Percentiles rank a stretch among this genome's conserved stretches.
These are phyloP conservation scores for Spodoptera picta DNA, from an alignment of 2,888 invertebrate species.

Conservation along the genomic window DNA sequence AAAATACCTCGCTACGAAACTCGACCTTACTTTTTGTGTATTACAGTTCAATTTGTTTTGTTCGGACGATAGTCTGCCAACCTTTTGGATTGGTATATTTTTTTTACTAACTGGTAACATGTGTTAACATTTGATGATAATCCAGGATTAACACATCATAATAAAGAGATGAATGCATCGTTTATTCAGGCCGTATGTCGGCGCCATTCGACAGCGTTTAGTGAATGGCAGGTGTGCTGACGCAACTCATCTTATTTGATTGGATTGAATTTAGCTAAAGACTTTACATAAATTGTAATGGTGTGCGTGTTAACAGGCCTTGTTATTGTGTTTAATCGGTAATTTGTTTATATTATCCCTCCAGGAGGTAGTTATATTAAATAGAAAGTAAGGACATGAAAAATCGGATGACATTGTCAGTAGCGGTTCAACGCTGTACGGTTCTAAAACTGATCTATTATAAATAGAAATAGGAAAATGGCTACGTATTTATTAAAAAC, in stretches of 20 bases:
- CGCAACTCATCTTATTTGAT: conserved; percentile 79
- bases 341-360: conserved; percentile 2
- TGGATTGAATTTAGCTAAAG: conserved; percentile 50
- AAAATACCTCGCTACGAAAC: conserved; percentile 56
- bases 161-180: conserved; percentile 87
- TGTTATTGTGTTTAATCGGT: conserved; percentile 5
- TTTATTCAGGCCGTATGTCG: conserved; percentile 87
- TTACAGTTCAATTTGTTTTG: conserved; percentile 65
- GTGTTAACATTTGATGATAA: conserved; percentile 89
- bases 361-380: too few species aligned
- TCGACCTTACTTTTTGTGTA: conserved; percentile 56
- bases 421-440: too few species aligned
- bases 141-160: conserved; percentile 88
- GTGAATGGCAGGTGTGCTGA: conserved; percentile 81
- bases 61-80: conserved; percentile 15
- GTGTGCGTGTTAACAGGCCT: conserved; percentile 12
- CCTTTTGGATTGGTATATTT: conserved; percentile 40
- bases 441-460: too few species aligned
- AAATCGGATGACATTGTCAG: too few species aligned
- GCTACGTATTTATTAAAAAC: too few species aligned
- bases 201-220: conserved; percentile 80
- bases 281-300: conserved; percentile 39
- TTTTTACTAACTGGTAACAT: conserved; percentile 88
- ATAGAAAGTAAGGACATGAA: too few species aligned
- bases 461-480: too few species aligned